These are phyloP conservation scores for Holothuria glaberrima DNA, from an alignment of 35 echinoderm and acorn worm genomes.

Conservation along the genomic window DNA sequence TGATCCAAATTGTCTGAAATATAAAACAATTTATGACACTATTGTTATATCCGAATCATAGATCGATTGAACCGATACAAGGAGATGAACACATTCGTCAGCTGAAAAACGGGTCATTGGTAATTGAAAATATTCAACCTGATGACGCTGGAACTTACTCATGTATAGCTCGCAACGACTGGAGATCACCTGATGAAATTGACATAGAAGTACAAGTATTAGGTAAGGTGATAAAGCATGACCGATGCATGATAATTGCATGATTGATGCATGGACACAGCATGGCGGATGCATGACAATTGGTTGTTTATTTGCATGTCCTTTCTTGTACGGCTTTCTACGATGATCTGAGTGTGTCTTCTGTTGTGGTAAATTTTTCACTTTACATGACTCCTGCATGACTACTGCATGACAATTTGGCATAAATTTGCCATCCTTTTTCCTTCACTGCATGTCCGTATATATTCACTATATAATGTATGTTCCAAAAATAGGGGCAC, in stretches of 20 bases:
- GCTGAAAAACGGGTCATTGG: conserved; percentile 75
- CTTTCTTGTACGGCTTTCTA: too few species aligned
- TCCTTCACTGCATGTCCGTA: too few species aligned
- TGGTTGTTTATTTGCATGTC: not conserved
- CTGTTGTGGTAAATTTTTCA: too few species aligned
- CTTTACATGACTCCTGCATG: too few species aligned
- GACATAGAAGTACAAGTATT: conserved; percentile 83
- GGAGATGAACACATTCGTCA: conserved; percentile 58
- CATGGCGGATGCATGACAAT: conserved; percentile 9
- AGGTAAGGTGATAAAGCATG: conserved; percentile 66
- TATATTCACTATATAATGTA: too few species aligned
- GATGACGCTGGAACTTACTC: conserved; percentile 87
- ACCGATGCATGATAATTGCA: conserved; percentile 32
- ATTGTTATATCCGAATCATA: not conserved
- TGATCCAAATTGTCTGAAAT: too few species aligned
- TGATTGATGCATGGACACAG: not conserved
- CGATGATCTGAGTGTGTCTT: too few species aligned
- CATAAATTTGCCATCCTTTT: too few species aligned
- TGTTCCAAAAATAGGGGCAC: too few species aligned
- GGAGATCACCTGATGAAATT: conserved; percentile 86
- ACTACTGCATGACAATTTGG: too few species aligned
- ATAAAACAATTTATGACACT: too few species aligned
- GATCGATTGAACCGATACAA: conserved; percentile 56
- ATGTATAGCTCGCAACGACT: conserved; percentile 83
- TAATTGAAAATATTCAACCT: conserved; percentile 65